Evolutionary conservation across 2,888 invertebrate genomes (phyloP).

Genomic region (Metellina segmentata): DNA sequence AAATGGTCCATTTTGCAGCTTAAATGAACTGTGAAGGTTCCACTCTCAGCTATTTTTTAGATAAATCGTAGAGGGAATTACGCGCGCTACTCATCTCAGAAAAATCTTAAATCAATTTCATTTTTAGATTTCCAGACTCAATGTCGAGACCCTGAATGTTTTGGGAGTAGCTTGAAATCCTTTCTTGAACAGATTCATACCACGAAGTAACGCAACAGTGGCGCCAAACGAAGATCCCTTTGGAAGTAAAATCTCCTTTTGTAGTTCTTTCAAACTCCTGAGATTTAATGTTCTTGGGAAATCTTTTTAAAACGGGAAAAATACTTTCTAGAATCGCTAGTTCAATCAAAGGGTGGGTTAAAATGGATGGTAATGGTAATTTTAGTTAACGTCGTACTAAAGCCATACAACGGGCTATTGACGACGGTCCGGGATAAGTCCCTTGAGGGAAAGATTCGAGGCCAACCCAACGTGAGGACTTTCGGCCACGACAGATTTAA

Average conservation of each 20-base stretch:
- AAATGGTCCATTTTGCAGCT: too few relatives aligned
- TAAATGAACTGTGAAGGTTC: neutral
- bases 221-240: neutral
- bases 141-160: neutral
- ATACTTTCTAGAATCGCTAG: neutral
- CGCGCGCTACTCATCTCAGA: neutral
- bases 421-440: too few relatives aligned
- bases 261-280: too few relatives aligned
- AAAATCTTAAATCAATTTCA: neutral
- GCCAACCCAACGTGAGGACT: too few relatives aligned
- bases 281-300: neutral
- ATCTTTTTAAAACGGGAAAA: neutral
- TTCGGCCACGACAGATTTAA: too few relatives aligned
- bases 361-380: too few relatives aligned
- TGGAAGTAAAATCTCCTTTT: neutral
- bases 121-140: neutral
- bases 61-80: neutral
- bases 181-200: neutral
- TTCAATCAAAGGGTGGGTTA: neutral
- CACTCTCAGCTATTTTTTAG: neutral
- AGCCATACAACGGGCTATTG: too few relatives aligned
- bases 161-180: neutral
- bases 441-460: too few relatives aligned
- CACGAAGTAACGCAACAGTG: neutral
- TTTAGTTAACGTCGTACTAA: too few relatives aligned